Base-by-base conservation (phyloP, 2,888 invertebrate species). In the Lepas anatifera region DNA sequence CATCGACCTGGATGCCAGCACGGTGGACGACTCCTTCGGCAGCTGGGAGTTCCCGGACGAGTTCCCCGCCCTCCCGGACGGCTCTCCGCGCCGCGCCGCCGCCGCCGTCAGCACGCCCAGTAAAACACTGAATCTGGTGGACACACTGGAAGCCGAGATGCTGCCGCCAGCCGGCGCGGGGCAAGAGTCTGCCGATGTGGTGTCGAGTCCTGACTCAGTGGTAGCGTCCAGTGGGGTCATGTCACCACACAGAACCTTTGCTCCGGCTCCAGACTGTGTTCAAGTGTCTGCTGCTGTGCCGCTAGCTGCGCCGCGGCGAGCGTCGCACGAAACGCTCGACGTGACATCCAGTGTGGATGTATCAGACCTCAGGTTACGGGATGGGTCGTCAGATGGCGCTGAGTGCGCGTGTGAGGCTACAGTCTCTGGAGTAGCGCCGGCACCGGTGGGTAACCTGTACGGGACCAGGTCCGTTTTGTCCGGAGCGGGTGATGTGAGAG, bases 291-390 rank as follows among this genome's bases (percentile, higher is more conserved):
- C n/a, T n/a, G n/a, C n/a, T n/a, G 11, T 7, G 13, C 39, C 64
- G 2, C 39, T 8, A 25, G n/a, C 66, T 3, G 16, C 66, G 25
- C 39, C 66, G 37, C 66, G 16, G 39, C 66, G 39, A 0, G 66
- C 66, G 25, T 25, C 37, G 39, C 13, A 4, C n/a, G 66, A 66
- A 25, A 66, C 58, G 58, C 35, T 58, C 58, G 58, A 58, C 16
- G 66, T 39, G 66, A 39, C 66, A 11, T 66, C 66, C 39, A 66
- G 66, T 39, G 66, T 37, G 39, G 66, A 66, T 22, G 27, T 66
- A 11, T 27, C 39, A 18, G 66, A 66, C 27, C 66, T 66, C 39
- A 25, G 39, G 6, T n/a, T 66, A 39, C 66, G 39, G 25, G 25
- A 66, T 25, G 25, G 32, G 13, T 35, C 35, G 58, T 35, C 35